Conservation (phyloP, 2,888 invertebrate species). For the Pediacus dermestoides region DNA sequence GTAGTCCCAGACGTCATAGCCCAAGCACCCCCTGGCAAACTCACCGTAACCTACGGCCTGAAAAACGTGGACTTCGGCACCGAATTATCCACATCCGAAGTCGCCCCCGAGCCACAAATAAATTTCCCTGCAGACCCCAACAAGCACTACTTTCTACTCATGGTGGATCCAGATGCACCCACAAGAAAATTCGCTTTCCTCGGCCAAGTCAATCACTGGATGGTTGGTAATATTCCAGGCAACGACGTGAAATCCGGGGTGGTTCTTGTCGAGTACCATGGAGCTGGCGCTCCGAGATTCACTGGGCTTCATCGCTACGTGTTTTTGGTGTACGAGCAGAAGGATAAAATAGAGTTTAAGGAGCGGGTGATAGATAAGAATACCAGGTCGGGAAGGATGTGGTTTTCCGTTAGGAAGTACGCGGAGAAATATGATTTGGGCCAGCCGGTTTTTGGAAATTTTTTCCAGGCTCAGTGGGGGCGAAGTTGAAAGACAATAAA, state of each 20-base stretch:
- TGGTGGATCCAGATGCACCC: conserved; percentile 40
- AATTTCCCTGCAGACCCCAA: conserved; percentile 58
- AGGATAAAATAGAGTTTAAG: conserved; percentile 44
- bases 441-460: conserved; percentile 28
- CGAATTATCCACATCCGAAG: conserved; percentile 65
- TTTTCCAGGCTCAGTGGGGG: conserved; percentile 33
- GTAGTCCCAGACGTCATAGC: conserved; percentile 9
- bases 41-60: conserved; percentile 4
- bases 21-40: conserved; percentile 1
- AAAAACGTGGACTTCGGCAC: conserved; percentile 58
- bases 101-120: conserved; percentile 64
- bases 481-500: no score
- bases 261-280: conserved; percentile 60
- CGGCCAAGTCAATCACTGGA: conserved; percentile 74
- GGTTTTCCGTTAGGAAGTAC: conserved; percentile 27
- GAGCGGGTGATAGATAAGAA: conserved; percentile 34
- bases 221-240: conserved; percentile 71
- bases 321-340: conserved; percentile 65
- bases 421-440: conserved; percentile 26
- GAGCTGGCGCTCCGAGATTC: conserved; percentile 67
- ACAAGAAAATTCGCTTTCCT: conserved; percentile 21
- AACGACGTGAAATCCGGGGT: conserved; percentile 61
- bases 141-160: conserved; percentile 60
- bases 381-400: conserved; percentile 19
- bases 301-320: conserved; percentile 71